Evolutionary conservation across 2,888 invertebrate species (phyloP), one percentile per base, ranked within the genome.

Genomic region (Malthinus flaveolus): DNA sequence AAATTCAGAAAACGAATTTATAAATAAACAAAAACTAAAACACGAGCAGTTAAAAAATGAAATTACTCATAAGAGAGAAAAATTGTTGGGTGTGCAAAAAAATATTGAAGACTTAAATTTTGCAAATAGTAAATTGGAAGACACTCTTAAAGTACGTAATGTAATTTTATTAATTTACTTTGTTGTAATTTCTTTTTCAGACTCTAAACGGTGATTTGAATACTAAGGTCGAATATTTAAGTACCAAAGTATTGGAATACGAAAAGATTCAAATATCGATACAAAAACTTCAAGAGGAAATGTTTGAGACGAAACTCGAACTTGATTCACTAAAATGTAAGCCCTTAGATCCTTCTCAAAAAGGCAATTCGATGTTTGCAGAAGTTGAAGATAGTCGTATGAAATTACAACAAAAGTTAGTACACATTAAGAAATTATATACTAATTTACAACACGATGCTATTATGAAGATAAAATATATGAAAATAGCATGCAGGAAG

Each of bases 321-420:
- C 54, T 76, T 32, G 73, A 74, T 35, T 45, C 63, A 8, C 31
- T 68, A 4, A 75, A 68, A 66, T 68, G 54, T 52, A 69, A 69
- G 61, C 75, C 75, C 3, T 50, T 71, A 12, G 72, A 74, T 63
- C 59, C 64, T 36, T 60, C 67, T 15, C 68, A 66, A 39, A 69
- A 70, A 66, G 77, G 77, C 33, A 77, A 77, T 66, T 77, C 77
- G 3, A 63, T 77, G 49, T 77, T 77, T 71, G 76, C 75, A 31
- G 77, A 77, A 70, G 76, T 77, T 1, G 68, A 76, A 58, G 74
- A 75, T 53, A 42, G 39, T 42, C 23, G 39, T 42, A 23, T 12
- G 0, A 42, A 42, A 7, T n/a, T 42, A n/a, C 39, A 42, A 42
- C 39, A 9, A 6, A 39, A 42, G 9, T 23, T 42, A 23, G 13